Evolutionary conservation across 1,140 invertebrate species (phyloP).

Genomic region (Aphis craccivora): DNA sequence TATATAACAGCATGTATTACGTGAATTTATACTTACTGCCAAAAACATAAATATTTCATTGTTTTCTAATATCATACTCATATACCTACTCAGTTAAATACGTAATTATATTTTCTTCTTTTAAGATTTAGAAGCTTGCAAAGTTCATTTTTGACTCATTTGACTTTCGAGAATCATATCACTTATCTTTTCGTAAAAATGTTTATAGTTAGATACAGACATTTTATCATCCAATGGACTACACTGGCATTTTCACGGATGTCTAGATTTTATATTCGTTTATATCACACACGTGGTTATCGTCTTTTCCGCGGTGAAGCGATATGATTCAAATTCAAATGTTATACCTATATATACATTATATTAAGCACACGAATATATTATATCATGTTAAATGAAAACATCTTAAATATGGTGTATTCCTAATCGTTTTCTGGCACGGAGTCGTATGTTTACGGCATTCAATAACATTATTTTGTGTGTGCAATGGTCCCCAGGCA

Average conservation of each 20-base stretch:
- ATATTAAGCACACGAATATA: not conserved
- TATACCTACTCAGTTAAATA: too few relatives aligned
- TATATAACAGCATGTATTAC: not conserved
- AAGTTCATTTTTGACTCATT: not conserved
- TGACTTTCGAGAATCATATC: too few relatives aligned
- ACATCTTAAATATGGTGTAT: not conserved
- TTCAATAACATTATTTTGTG: conserved; percentile 9
- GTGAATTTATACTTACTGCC: not conserved
- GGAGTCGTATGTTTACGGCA: not conserved
- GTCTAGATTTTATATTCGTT: not conserved
- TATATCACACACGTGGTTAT: not conserved
- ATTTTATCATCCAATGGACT: not conserved
- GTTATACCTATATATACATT: not conserved
- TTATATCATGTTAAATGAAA: conserved; percentile 1
- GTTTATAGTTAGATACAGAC: not conserved
- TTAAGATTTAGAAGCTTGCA: not conserved
- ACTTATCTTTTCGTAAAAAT: not conserved
- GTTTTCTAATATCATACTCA: not conserved
- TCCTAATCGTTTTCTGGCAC: conserved; percentile 6
- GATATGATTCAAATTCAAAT: not conserved
- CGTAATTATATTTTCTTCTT: too few relatives aligned
- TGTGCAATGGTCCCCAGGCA: not conserved
- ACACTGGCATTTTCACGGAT: not conserved
- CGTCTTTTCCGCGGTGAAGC: not conserved
- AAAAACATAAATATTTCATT: not conserved